Evolutionary conservation across 2,888 invertebrate genomes (phyloP), one percentile per base, ranked within the genome.

Genomic region (Trissolcus japonicus): DNA sequence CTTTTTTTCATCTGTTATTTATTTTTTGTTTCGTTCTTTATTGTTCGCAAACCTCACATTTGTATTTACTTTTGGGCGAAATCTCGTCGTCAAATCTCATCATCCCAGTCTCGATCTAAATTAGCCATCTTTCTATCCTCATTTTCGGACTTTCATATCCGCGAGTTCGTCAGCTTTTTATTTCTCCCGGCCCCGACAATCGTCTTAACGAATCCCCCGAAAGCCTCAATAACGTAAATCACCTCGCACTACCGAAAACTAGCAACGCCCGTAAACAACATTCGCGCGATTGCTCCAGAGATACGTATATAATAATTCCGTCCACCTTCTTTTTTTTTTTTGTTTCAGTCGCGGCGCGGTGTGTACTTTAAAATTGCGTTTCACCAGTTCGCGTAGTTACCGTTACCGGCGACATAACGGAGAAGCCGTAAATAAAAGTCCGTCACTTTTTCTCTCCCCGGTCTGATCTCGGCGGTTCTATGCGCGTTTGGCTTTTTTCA

Each of bases 311-410:
- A 35, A 35, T 35, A 35, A 35, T 35, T 35, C 35, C 9, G 35
- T 35, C 35, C 35, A 9, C 35, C 9, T n/a, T n/a, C n/a, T n/a
- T n/a, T n/a, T 29, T 29, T 35, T 35, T 35, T 35, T 35, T 50
- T 61, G n/a, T 68, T 69, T 61, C 61, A n/a, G 61, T 14, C 59
- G n/a, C n/a, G n/a, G n/a, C n/a, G 55, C 29, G 59, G 19, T 50
- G 69, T 25, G 35, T 35, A 35, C 9, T 69, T 69, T 62, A 46
- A 56, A 69, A 56, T 56, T 48, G 29, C 62, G 63, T 57, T 71
- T 35, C 63, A 71, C 71, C 50, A 62, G 56, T 71, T 71, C n/a
- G 57, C 62, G 57, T 46, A 6, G 56, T 71, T 71, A 71, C 69
- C 57, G 69, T 71, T 71, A 62, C 56, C 56, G 41, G 29, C 9